Evolutionary conservation across 2,888 invertebrate genomes (phyloP).

Genomic region (Meta bourneti): DNA sequence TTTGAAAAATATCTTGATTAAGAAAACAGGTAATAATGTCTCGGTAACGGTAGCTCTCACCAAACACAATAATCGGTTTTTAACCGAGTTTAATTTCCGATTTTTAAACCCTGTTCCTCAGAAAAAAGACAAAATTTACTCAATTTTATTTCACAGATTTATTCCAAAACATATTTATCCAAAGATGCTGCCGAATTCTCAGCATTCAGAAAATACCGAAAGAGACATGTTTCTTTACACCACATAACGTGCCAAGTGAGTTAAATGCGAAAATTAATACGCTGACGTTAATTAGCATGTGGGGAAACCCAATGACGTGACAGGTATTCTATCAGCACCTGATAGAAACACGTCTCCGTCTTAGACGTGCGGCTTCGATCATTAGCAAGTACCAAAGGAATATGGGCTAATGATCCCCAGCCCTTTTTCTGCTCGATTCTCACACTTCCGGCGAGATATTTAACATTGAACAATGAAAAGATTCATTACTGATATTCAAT

Average conservation of each 20-base stretch:
- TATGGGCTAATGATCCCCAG: conserved; percentile 19
- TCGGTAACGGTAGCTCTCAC: background rate
- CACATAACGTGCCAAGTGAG: background rate
- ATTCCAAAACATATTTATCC: background rate
- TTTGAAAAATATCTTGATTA: no score
- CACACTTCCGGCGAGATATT: background rate
- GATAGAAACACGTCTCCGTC: background rate
- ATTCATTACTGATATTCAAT: conserved; percentile 10
- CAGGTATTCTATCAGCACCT: conserved; percentile 27
- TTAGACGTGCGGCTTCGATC: background rate
- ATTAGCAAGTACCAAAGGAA: conserved; percentile 4
- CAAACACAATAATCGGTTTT: background rate
- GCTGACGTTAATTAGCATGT: conserved; percentile 1
- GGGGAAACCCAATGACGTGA: conserved; percentile 1
- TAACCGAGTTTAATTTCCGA: background rate
- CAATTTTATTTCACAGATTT: background rate
- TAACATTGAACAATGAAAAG: conserved; percentile 4
- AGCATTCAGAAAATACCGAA: background rate
- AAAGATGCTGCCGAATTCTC: background rate
- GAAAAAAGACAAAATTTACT: background rate
- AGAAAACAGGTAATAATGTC: no score
- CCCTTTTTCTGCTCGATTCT: background rate
- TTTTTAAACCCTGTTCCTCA: background rate
- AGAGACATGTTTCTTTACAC: background rate
- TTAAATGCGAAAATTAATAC: conserved; percentile 2